Conservation (phyloP, 2,113 vertebrate species). For the Mobula hypostoma region DNA sequence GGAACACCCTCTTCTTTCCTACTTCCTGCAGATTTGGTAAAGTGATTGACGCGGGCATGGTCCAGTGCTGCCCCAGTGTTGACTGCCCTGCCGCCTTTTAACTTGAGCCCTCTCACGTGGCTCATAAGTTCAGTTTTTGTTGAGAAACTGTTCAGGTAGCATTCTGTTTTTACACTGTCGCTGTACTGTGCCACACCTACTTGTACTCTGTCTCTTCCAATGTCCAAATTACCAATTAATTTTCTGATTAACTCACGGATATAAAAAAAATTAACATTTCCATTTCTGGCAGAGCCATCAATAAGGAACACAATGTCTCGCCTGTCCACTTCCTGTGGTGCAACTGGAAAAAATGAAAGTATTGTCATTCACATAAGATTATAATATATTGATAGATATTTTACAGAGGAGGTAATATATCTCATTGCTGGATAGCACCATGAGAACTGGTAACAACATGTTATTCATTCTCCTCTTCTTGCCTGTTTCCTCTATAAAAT, state of each 20-base stretch:
- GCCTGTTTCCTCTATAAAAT: too few species aligned
- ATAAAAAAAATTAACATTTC: conserved; percentile 54
- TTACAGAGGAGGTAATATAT: too few species aligned
- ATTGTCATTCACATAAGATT: neutral
- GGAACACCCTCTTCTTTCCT: conserved; percentile 86
- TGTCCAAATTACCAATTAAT: conserved; percentile 51
- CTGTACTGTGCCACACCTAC: conserved; percentile 57
- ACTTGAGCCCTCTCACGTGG: conserved; percentile 45
- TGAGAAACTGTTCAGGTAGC: conserved; percentile 53
- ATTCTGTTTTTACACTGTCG: conserved; percentile 47
- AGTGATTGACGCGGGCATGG: conserved; percentile 75
- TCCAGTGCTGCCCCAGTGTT: conserved; percentile 78
- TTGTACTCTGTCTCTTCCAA: conserved; percentile 49
- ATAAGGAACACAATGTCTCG: conserved; percentile 64
- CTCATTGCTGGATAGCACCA: too few species aligned
- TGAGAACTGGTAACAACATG: too few species aligned
- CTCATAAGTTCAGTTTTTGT: conserved; percentile 45
- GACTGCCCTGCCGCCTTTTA: conserved; percentile 64
- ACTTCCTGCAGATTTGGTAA: conserved; percentile 78
- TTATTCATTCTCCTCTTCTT: too few species aligned
- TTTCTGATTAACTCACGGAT: conserved; percentile 54
- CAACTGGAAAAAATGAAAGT: conserved; percentile 39
- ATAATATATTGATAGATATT: too few species aligned
- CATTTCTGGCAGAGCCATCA: conserved; percentile 61
- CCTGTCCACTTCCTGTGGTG: conserved; percentile 67